Percentiles rank a stretch among this genome's conserved stretches.
Evolutionary conservation across 2,113 vertebrate species (phyloP).

Genomic region (Corynorhinus townsendii): DNA sequence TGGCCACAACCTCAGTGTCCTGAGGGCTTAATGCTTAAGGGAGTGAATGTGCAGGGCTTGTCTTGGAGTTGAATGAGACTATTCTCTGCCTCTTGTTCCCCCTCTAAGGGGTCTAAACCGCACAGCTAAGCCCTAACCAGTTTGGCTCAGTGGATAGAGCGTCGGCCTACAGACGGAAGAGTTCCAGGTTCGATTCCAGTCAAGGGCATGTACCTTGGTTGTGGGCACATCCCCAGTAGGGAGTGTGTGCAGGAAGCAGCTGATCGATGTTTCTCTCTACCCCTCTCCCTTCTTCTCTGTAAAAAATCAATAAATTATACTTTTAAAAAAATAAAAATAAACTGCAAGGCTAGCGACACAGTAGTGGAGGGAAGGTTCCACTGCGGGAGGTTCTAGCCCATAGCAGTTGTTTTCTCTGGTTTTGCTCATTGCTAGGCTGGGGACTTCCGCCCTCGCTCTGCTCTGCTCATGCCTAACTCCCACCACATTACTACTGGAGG

Average conservation of each 20-base stretch:
- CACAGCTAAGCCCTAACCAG: neutral
- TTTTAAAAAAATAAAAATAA: too few relatives aligned
- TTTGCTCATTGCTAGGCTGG: neutral
- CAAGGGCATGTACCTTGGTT: too few relatives aligned
- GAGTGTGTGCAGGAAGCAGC: too few relatives aligned
- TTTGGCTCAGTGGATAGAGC: too few relatives aligned
- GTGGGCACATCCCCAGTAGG: too few relatives aligned
- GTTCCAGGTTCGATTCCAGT: too few relatives aligned
- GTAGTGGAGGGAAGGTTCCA: neutral
- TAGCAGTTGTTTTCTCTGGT: neutral
- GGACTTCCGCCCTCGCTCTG: neutral
- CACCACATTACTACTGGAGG: neutral
- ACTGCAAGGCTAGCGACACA: fast-evolving
- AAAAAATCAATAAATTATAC: too few relatives aligned
- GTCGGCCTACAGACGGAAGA: too few relatives aligned
- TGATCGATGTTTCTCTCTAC: too few relatives aligned
- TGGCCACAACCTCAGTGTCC: neutral
- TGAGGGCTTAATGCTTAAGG: neutral
- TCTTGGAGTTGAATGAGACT: neutral
- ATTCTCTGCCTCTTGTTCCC: neutral
- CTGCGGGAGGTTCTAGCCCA: neutral
- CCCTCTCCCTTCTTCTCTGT: too few relatives aligned
- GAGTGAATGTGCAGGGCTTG: neutral
- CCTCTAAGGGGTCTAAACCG: neutral
- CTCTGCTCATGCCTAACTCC: neutral